Evolutionary conservation across 2,113 vertebrate species (phyloP).

Genomic region (Panthera uncia): DNA sequence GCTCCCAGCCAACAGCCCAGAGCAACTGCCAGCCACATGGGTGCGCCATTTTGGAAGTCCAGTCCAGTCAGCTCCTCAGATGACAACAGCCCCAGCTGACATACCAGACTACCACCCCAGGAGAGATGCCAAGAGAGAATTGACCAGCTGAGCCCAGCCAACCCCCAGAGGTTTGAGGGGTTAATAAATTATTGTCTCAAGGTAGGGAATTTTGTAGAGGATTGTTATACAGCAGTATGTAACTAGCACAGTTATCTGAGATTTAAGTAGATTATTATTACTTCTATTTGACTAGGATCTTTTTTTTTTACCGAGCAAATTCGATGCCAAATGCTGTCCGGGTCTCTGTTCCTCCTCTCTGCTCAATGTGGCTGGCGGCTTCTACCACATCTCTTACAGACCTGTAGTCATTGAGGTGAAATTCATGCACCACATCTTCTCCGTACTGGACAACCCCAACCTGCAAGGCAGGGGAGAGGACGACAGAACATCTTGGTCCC

Average conservation of each 20-base stretch:
- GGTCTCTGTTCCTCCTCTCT: constrained; percentile 96
- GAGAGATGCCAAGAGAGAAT: not conserved
- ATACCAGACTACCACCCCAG: not conserved
- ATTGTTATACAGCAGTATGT: not conserved
- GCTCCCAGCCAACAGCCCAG: not conserved
- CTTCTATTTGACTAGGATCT: not conserved
- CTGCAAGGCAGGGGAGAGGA: constrained; percentile 76
- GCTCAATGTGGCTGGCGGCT: constrained; percentile 92
- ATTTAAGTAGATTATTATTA: not conserved
- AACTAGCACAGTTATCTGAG: not conserved
- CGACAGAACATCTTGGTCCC: not conserved
- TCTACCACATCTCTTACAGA: constrained; percentile 94
- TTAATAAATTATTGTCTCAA: not conserved
- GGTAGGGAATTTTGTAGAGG: not conserved
- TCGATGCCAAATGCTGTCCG: constrained; percentile 95
- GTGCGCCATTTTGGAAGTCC: not conserved
- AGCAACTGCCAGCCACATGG: rapidly evolving
- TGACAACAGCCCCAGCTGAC: not conserved
- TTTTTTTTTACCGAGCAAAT: constrained; percentile 89
- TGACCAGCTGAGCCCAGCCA: not conserved
- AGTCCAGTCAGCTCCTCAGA: not conserved
- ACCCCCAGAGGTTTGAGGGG: not conserved
- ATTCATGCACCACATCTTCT: constrained; percentile 94
- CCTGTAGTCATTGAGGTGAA: constrained; percentile 92
- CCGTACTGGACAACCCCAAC: constrained; percentile 97